Base-by-base conservation (phyloP, 1,140 invertebrate species). In the Acyrthosiphon pisum region DNA sequence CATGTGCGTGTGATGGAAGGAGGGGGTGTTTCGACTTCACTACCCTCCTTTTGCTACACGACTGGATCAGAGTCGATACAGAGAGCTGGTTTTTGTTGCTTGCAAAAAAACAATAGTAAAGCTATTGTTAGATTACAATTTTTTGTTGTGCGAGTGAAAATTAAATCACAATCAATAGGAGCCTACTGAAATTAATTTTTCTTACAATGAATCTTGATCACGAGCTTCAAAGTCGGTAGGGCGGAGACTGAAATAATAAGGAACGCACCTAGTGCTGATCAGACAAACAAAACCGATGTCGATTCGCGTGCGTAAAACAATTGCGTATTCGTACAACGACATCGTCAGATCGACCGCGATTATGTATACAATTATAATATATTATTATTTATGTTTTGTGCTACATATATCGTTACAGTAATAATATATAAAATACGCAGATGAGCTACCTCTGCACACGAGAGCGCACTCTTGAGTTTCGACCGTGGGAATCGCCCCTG, bases 401-500 rank as follows among this genome's bases (percentile, higher is more conserved):
- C 44, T 22, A 41, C 23, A 14, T 86, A 30, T 14, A 46, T 87
- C 1, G 7, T 30, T 48, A 48, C 46, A 30, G 41, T 41, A 2
- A n/a, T 87, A n/a, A n/a, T 48, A 20, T 18, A 87, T 8, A 46
- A 30, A n/a, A n/a, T 23, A 35, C 8, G 30, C 44, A 41, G 30
- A 46, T 35, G 46, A 18, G n/a, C 18, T 30, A 50, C 46, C 37
- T 87, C 22, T 87, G 30, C 30, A 76, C 60, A n/a, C 60, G 60
- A 76, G 60, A 30, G n/a, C n/a, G 14, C 60, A 30, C 60, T 76
- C 60, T 76, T 14, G 60, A 76, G 26, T 87, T 48, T 87, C 37
- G 84, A 87, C 87, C 87, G 87, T 88, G 87, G 87, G 87, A 88
- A 88, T 48, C 18, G 60, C 60, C 30, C 48, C 14, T n/a, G 87